Evolutionary conservation across 2,888 invertebrate species (phyloP), one percentile per base, ranked within the genome.

Genomic region (Oegoconia quadripuncta): DNA sequence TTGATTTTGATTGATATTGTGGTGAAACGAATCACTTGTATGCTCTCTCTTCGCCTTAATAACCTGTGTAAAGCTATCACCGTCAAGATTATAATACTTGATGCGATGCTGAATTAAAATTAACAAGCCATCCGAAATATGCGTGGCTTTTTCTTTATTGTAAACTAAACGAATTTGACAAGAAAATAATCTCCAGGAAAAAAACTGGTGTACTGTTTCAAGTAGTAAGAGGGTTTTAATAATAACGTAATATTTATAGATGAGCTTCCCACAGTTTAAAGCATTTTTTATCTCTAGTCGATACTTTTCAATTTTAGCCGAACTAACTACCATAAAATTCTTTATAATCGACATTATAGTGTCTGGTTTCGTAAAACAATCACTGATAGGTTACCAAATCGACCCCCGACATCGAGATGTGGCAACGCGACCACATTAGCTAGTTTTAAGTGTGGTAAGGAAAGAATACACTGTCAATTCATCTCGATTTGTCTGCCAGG

Each of bases 401-500:
- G 37, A 18, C 37, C 41, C 23, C 41, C 37, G 17, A 20, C 37
- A 25, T 25, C 15, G 29, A 35, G 9, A 34, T 35, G 35, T 20
- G 28, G 39, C 25, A 34, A 29, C 13, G 8, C 27, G 6, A 17
- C 33, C 36, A 39, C 34, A 39, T 39, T 42, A 38, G 34, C 30
- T 15, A 18, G 22, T 37, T 37, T 32, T 20, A 28, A 38, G 29
- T 29, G 26, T 8, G 63, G 51, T 58, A 51, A 56, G 60, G 64
- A 69, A 75, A 71, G 74, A 77, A 74, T 73, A 61, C 57, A 57
- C 58, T 41, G 55, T 69, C 74, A 81, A 82, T 83, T 82, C 83
- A 80, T 84, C 79, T 79, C 76, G 84, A 86, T 86, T 84, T 84
- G 86, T 84, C 80, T 62, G 58, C 49, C 60, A 57, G 77, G 80